Percentiles rank a stretch among this genome's conserved stretches.
Evolutionary conservation across 2,113 vertebrate genomes (phyloP).

Genomic region (Prolemur simus): DNA sequence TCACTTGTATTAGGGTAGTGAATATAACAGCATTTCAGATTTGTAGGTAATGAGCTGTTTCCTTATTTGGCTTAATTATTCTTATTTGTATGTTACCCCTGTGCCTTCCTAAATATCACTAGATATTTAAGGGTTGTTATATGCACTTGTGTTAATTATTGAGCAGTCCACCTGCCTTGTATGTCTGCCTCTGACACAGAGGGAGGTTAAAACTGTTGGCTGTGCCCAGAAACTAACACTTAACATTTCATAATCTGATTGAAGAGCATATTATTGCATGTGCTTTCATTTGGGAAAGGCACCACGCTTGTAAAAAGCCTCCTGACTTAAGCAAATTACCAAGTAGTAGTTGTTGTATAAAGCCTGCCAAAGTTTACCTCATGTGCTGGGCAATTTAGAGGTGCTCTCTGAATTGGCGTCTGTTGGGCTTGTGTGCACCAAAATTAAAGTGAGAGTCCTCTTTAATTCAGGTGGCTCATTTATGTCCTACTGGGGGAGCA

Average conservation of each 20-base stretch:
- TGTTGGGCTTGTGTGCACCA: not conserved
- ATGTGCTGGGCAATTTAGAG: not conserved
- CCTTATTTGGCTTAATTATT: slow-evolving; percentile 13
- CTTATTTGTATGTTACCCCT: not conserved
- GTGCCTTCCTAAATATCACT: not conserved
- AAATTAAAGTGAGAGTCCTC: not conserved
- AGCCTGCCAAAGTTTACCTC: slow-evolving; percentile 9
- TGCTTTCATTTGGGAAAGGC: slow-evolving; percentile 19
- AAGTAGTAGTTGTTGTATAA: not conserved
- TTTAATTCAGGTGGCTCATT: not conserved
- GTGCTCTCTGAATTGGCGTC: not conserved
- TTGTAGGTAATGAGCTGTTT: not conserved
- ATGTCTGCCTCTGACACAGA: not conserved
- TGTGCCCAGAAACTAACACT: slow-evolving; percentile 18
- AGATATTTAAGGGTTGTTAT: not conserved
- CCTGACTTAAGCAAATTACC: not conserved
- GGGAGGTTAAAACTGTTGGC: not conserved
- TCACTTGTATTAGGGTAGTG: not conserved
- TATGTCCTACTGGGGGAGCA: not conserved
- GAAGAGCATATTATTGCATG: not conserved
- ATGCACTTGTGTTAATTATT: not conserved
- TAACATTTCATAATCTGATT: not conserved
- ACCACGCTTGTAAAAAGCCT: not conserved
- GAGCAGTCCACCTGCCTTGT: not conserved
- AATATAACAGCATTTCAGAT: not conserved